Base-by-base conservation (phyloP, 2,113 vertebrate genomes). In the Holacanthus passer region DNA sequence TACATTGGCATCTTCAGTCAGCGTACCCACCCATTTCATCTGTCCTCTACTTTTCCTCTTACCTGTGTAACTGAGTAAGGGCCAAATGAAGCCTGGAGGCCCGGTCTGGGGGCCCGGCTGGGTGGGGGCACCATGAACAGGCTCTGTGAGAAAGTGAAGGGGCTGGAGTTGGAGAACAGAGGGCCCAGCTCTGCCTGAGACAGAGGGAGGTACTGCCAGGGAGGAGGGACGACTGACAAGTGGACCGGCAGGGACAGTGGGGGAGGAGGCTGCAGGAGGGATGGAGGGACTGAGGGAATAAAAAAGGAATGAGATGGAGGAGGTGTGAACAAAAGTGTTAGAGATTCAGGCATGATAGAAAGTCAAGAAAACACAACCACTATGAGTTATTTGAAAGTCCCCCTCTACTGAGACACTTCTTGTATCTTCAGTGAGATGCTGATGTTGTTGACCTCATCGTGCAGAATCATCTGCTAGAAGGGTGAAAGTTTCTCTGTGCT, bases 151-250 rank as follows among this genome's bases (percentile, higher is more conserved):
- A 76, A 89, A 59, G 93, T 83, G 75, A 92, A 94, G 37, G 94
- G 95, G 79, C 91, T 94, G 60, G 91, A 94, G 91, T 95, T 95
- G 86, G 93, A 93, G 75, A 95, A 95, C 31, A 95, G 78, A 62
- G 87, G 87, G 37, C 88, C 92, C 27, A 94, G 70, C 50, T 94
- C 91, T 1, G 45, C 88, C 78, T 95, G 93, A 16, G 92, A 94
- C 27, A 95, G 86, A 16, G 90, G 89, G 19, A 95, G 83, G 73
- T 86, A 82, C 50, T 74, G 74, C 94, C 93, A 94, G 22, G 89
- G 59, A n/a, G 87, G 76, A 37, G 91, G 81, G 4, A 87, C 24
- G 0, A 92, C 80, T 0, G 80, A 85, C 75, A 95, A 84, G 39
- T 88, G 83, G 52, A 93, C 91, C 0, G 92, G 94, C 43, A 95